Conservation (phyloP, 2,797 vertebrate genomes). For the Columba guinea region DNA sequence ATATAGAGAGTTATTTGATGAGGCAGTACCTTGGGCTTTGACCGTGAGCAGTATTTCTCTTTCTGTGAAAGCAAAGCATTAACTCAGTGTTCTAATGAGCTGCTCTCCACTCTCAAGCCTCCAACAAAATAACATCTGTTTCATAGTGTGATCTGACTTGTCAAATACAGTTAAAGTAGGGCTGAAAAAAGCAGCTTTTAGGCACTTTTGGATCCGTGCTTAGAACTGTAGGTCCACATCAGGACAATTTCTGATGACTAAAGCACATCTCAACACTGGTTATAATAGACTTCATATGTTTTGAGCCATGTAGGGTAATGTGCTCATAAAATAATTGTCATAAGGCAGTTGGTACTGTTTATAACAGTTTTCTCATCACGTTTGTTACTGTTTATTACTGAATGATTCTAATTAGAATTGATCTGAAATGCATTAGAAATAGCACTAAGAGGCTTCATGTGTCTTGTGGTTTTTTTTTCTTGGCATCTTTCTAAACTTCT, state of each 20-base stretch:
- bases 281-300: neutral
- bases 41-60: neutral
- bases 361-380: neutral
- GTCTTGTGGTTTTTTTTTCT: neutral
- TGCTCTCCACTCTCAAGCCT: neutral
- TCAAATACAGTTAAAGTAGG: neutral
- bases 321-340: neutral
- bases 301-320: neutral
- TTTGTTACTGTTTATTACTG: neutral
- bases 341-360: neutral
- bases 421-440: conserved; percentile 31
- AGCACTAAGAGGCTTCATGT: neutral
- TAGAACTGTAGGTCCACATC: neutral
- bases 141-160: neutral
- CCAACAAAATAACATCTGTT: neutral
- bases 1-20: conserved; percentile 3
- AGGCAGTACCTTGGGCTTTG: neutral
- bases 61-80: neutral
- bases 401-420: conserved; percentile 2
- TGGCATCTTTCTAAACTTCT: neutral
- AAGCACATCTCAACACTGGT: neutral
- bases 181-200: neutral
- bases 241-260: neutral
- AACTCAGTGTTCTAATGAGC: neutral
- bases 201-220: neutral